Evolutionary conservation across 2,797 vertebrate genomes (phyloP), one percentile per base, ranked within the genome.

Genomic region (Fringilla coelebs): DNA sequence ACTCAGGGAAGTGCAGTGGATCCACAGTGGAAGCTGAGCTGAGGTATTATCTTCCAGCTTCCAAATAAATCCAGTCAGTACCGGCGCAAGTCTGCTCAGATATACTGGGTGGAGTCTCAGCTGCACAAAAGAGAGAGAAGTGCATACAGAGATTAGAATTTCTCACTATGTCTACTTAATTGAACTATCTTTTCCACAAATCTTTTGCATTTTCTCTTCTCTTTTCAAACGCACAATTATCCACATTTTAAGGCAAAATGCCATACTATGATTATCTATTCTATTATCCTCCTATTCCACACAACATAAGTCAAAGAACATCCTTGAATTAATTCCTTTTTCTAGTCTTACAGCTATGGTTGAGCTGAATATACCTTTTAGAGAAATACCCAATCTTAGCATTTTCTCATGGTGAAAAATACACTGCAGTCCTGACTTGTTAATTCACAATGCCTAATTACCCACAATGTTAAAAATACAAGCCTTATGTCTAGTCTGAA

Each of bases 401-500:
- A 45, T 71, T 94, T 87, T 94, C 74, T 88, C 8, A 5, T 82
- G 74, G 89, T 68, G 38, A 84, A 88, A 93, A 97, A 68, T 82
- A 57, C 52, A 20, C 34, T 85, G 45, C 60, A 82, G 65, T 57
- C n/a, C 63, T 77, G 74, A 68, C 45, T 94, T 63, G 36, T 18
- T 91, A 66, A 32, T 86, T 88, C 80, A 73, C 67, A 94, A 77
- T 79, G 41, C 28, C 72, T 94, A 87, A 97, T 94, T 94, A 85
- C 67, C 65, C 21, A 54, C 49, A 80, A 43, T 74, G 72, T 79
- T 82, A 68, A 95, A 96, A 96, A 79, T 89, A 60, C 68, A 73
- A 71, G 19, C 31, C 41, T 89, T 86, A 65, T 13, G 25, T 73
- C 85, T 79, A 71, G 17, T 40, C 45, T 87, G 89, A 82, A 71